Evolutionary conservation across 2,113 vertebrate species (phyloP), one percentile per base, ranked within the genome.

Genomic region (Rhodinocichla rosea): DNA sequence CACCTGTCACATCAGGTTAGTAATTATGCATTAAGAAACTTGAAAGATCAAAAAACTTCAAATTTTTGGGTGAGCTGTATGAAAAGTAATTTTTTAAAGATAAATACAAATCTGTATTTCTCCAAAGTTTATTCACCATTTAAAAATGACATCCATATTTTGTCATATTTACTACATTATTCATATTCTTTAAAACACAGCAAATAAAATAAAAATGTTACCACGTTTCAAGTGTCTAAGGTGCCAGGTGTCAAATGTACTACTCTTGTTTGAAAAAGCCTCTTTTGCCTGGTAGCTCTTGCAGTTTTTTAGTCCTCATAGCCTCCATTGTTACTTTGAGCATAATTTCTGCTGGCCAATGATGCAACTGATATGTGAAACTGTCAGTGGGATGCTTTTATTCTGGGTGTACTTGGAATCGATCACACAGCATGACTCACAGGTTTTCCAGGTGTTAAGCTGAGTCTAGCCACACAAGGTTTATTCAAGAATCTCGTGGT

Each of bases 401-500:
- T 45, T 95, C 71, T 81, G 23, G 6, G 11, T 53, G n/a, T 68
- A 64, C 82, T 67, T 70, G 49, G 33, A 60, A 75, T 22, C 37
- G 11, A 32, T 22, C 10, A 95, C 77, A 59, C 20, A 56, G 22
- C 15, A 86, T 28, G 27, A 95, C 30, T 95, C 49, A 59, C 12
- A 78, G 33, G 37, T 35, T 95, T 96, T 96, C 86, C 65, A 92
- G 56, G 39, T 94, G 30, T 92, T 94, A 80, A 93, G 89, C 9
- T 64, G 47, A 90, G 28, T 73, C 26, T 24, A 77, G 37, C 19
- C 60, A 76, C 35, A 62, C 37, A 56, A 82, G 6, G 40, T 67
- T 85, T 87, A 80, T 80, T 92, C 42, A 60, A 87, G 53, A 92
- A 42, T 33, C 6, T 16, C 2, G 1, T 59, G 37, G 35, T 73